phyloP scores from a whole-genome alignment of 2,888 invertebrate genomes.

The Drosophila setosimentum region DNA sequence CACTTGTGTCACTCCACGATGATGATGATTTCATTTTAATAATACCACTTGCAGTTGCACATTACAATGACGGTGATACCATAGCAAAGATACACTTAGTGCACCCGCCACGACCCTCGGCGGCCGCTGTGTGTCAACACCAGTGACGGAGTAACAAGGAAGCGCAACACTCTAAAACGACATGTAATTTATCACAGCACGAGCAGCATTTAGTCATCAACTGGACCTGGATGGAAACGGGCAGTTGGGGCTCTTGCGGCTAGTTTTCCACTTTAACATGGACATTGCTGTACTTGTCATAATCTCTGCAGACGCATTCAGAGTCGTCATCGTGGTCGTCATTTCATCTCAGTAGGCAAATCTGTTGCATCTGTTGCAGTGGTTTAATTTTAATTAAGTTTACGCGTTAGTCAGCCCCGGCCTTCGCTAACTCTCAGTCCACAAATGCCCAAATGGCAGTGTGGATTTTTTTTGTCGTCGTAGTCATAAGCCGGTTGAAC shows the following conservation, averaged over 20 bases:
- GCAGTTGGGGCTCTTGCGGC: constrained; percentile 25
- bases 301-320: constrained; percentile 44
- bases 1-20: constrained; percentile 74
- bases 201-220: constrained; percentile 82
- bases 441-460: constrained; percentile 9
- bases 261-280: constrained; percentile 42
- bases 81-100: constrained; percentile 50
- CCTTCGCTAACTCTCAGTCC: constrained; percentile 26
- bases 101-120: constrained; percentile 44
- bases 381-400: constrained; percentile 83
- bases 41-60: constrained; percentile 72
- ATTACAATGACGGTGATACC: constrained; percentile 23
- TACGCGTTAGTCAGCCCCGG: constrained; percentile 60
- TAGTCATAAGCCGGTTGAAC: constrained; percentile 36
- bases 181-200: constrained; percentile 83
- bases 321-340: constrained; percentile 42
- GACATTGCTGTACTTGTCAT: constrained; percentile 48
- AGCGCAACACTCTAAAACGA: constrained; percentile 83
- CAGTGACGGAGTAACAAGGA: constrained; percentile 83
- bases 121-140: constrained; percentile 66
- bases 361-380: constrained; percentile 69
- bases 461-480: constrained; percentile 11
- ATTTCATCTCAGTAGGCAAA: constrained; percentile 73
- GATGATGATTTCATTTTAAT: constrained; percentile 84
- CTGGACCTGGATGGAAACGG: constrained; percentile 49